phyloP scores from a whole-genome alignment of 2,888 invertebrate genomes.

The Mactromeris polynyma region DNA sequence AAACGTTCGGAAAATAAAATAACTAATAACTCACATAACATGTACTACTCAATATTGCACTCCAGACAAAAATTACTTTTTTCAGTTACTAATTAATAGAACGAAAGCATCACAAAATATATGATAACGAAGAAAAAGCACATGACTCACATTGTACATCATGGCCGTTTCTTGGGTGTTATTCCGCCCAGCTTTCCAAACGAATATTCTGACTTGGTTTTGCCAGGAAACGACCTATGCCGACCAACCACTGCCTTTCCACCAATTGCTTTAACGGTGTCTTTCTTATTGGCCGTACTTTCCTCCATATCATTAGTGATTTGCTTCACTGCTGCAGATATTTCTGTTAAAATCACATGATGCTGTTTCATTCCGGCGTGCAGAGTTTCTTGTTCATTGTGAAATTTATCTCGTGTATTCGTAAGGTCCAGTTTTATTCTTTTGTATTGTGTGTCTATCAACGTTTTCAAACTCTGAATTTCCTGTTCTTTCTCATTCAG shows the following conservation, averaged over 20 bases:
- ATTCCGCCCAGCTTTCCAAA: constrained; percentile 4
- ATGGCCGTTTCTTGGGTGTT: constrained; percentile 31
- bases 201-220: constrained; percentile 7
- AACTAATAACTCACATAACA: too few relatives aligned
- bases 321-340: constrained; percentile 56
- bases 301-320: constrained; percentile 42
- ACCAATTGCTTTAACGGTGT: background rate
- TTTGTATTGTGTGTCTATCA: constrained; percentile 62
- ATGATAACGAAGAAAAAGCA: background rate
- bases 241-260: background rate
- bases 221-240: background rate
- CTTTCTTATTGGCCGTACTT: background rate
- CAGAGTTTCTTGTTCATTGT: constrained; percentile 59
- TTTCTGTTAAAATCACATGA: constrained; percentile 56
- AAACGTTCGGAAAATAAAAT: too few relatives aligned
- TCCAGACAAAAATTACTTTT: too few relatives aligned
- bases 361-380: constrained; percentile 60
- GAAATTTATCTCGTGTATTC: constrained; percentile 62
- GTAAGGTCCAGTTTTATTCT: constrained; percentile 60
- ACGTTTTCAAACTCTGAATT: constrained; percentile 49
- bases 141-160: background rate
- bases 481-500: constrained; percentile 59
- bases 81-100: too few relatives aligned
- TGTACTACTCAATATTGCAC: too few relatives aligned
- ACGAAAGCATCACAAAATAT: too few relatives aligned